These are phyloP conservation scores for Branchellion lobata DNA, from an alignment of 2,888 invertebrate species.

Conservation along the genomic window DNA sequence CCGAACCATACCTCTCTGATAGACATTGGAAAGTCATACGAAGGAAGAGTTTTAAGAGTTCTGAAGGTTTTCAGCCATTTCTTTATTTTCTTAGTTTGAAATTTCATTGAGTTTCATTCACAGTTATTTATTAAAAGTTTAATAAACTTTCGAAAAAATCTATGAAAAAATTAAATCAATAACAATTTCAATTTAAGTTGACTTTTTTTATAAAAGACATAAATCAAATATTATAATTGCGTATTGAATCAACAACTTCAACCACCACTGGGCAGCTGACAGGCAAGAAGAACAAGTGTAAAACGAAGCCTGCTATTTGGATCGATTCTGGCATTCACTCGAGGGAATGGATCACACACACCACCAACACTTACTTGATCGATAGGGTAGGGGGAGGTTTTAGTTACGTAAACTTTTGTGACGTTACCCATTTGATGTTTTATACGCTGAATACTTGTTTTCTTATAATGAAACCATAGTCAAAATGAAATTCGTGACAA, in stretches of 20 bases:
- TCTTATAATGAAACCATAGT: too few species aligned
- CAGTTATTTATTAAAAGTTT: too few species aligned
- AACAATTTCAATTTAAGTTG: too few species aligned
- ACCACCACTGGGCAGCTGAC: constrained; percentile 34
- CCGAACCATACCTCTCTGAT: constrained; percentile 18
- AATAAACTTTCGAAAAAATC: too few species aligned
- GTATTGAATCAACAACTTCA: too few species aligned
- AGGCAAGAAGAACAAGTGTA: constrained; percentile 40
- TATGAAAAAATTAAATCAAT: too few species aligned
- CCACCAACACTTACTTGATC: constrained; percentile 69
- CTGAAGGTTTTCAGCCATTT: constrained; percentile 49
- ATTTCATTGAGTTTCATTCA: too few species aligned
- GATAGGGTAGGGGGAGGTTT: constrained; percentile 43
- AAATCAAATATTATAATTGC: too few species aligned
- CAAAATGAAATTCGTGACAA: too few species aligned
- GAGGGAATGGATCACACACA: constrained; percentile 77
- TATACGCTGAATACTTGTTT: too few species aligned
- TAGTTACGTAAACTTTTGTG: neutral
- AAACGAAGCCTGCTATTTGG: constrained; percentile 73
- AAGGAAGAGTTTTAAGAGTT: constrained; percentile 40
- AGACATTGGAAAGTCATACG: constrained; percentile 45
- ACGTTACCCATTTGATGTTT: constrained; percentile 3
- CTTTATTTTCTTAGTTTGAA: too few species aligned
- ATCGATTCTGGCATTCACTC: constrained; percentile 72
- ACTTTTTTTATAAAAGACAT: too few species aligned